Evolutionary conservation across 2,888 invertebrate genomes (phyloP), one percentile per base, ranked within the genome.

Genomic region (Sminthurides aquaticus): DNA sequence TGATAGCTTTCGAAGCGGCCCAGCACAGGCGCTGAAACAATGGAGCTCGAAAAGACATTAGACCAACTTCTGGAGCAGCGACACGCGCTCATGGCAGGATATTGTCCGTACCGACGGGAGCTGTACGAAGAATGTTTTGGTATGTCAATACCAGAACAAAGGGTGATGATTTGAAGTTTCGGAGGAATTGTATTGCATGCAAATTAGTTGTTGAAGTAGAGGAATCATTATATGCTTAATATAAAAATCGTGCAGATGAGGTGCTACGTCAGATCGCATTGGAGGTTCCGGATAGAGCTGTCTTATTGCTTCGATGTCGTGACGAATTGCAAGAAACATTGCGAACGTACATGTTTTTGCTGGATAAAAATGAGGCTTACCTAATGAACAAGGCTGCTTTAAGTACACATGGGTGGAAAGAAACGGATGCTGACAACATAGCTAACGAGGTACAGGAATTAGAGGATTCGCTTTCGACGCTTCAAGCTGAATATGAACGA

Each of bases 291-390:
- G 57, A 29, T 11, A 27, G 27, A 11, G 57, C 57, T 20, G 28
- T 57, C 3, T 8, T 57, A 3, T 28, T 57, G 27, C 2, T 57
- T 15, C 57, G 57, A 2, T 57, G 57, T 29, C 27, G 57, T 15
- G 3, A 28, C 2, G 57, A 57, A 34, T 34, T 34, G 43, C 5
- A 15, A 15, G 43, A 34, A 34, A 34, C 43, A 20, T 26, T 49
- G 26, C 43, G 29, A n/a, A 20, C n/a, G 29, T 26, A 3, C 5
- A 59, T 66, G 62, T 64, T 55, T 58, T 68, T 55, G 43, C 5
- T 34, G 43, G 43, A 34, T 5, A 5, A 15, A 11, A 34, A 34
- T 34, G 43, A 34, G 15, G 43, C 43, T 5, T 34, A 34, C 43
- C 8, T 5, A 34, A 34, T 34, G 43, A 15, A 5, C 43, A 5